These are phyloP conservation scores for Sebastes nivosus DNA, from an alignment of 2,797 vertebrate species.

Conservation along the genomic window DNA sequence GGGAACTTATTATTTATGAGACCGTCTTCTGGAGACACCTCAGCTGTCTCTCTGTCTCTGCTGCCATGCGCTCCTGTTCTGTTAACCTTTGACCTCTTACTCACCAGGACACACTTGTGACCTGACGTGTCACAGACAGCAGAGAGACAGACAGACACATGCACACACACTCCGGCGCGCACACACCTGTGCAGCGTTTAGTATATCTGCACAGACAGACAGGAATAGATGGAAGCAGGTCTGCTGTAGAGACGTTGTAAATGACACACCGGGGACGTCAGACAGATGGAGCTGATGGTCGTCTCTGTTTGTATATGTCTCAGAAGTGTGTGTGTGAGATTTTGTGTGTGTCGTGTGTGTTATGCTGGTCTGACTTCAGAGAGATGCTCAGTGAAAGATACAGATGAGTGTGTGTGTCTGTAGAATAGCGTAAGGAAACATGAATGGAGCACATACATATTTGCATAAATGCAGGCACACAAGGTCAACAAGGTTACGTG, in stretches of 20 bases:
- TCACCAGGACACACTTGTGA: slow-evolving; percentile 3
- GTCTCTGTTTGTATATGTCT: background rate
- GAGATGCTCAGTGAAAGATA: background rate
- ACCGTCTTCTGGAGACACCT: background rate
- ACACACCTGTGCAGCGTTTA: background rate
- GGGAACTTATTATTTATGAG: background rate
- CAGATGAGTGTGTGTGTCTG: background rate
- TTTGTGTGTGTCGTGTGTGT: background rate
- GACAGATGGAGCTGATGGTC: slow-evolving; percentile 10
- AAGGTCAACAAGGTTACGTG: background rate
- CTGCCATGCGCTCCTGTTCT: background rate
- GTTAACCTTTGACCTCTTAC: slow-evolving; percentile 30
- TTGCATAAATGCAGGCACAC: background rate
- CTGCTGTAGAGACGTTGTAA: background rate
- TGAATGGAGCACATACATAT: background rate
- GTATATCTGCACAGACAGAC: background rate
- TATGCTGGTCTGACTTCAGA: background rate
- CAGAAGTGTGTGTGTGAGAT: background rate
- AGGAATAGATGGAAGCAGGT: slow-evolving; percentile 5
- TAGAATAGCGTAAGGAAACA: background rate
- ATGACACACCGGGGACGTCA: slow-evolving; percentile 7
- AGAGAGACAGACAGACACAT: slow-evolving; percentile 1
- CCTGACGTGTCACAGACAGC: background rate
- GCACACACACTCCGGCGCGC: background rate
- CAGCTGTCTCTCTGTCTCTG: slow-evolving; percentile 15